Percentiles rank a stretch among this genome's conserved stretches.
Conservation (phyloP, 1,140 invertebrate genomes). For the Drosophila arawakana region DNA sequence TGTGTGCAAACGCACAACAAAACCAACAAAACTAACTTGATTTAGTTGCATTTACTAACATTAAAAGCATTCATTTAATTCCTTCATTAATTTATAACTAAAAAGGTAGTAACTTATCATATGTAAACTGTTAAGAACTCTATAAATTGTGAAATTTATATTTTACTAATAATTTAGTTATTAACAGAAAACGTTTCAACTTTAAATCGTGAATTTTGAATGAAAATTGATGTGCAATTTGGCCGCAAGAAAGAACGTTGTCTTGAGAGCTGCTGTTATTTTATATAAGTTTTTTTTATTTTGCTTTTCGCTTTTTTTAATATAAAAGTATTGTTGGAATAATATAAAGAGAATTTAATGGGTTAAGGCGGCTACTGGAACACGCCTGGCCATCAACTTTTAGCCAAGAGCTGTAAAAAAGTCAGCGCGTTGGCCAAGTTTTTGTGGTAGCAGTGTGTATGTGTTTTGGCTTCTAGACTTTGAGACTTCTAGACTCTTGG, state of each 20-base stretch:
- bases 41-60: neutral
- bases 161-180: no score
- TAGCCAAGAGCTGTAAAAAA: constrained; percentile 78
- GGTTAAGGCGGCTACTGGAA: constrained; percentile 68
- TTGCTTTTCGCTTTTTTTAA: constrained; percentile 13
- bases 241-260: no score
- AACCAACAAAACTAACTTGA: constrained; percentile 13
- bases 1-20: neutral
- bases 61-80: no score
- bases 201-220: neutral
- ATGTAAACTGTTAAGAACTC: no score
- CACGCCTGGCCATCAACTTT: constrained; percentile 71
- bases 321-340: constrained; percentile 57
- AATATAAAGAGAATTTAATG: constrained; percentile 73
- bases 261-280: no score
- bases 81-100: neutral
- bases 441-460: constrained; percentile 29
- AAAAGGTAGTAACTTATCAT: neutral
- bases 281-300: no score
- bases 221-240: constrained; percentile 1
- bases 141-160: no score
- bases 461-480: neutral
- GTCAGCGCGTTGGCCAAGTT: constrained; percentile 59
- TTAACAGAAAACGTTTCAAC: neutral
- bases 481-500: constrained; percentile 9